Conservation (phyloP, 1,140 invertebrate species). For the Drosophila novamexicana region DNA sequence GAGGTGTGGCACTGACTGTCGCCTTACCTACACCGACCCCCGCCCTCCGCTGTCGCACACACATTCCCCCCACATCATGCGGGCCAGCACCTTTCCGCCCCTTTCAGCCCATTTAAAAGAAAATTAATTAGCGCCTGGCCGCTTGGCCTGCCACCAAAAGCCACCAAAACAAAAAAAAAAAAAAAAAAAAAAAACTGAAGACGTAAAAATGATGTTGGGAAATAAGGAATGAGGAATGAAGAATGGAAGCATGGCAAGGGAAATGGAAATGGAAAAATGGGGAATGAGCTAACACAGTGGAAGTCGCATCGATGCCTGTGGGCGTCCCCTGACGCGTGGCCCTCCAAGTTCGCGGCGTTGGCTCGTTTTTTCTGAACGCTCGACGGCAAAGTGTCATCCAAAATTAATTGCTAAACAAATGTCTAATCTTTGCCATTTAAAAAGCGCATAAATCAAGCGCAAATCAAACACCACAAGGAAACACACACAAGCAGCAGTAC, state of each 20-base stretch:
- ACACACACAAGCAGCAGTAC: not conserved
- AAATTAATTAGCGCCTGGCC: slow-evolving; percentile 77
- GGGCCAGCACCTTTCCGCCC: slow-evolving; percentile 60
- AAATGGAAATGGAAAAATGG: slow-evolving; percentile 9
- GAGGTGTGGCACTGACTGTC: slow-evolving; percentile 67
- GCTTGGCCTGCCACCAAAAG: slow-evolving; percentile 59
- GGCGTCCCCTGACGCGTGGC: slow-evolving; percentile 42
- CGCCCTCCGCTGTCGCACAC: not conserved
- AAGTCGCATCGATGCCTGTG: slow-evolving; percentile 19
- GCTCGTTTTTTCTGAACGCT: slow-evolving; percentile 47
- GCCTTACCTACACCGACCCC: slow-evolving; percentile 9
- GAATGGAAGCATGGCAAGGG: slow-evolving; percentile 17
- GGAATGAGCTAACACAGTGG: not conserved
- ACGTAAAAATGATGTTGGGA: slow-evolving; percentile 31
- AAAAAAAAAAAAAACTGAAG: slow-evolving; percentile 16
- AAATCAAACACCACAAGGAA: slow-evolving; percentile 66
- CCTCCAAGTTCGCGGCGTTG: slow-evolving; percentile 23
- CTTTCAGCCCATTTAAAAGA: slow-evolving; percentile 52
- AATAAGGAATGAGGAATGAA: slow-evolving; percentile 25
- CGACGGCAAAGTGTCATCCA: slow-evolving; percentile 66
- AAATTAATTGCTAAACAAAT: slow-evolving; percentile 82
- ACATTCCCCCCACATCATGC: not conserved
- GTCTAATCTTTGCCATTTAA: slow-evolving; percentile 82
- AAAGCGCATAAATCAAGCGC: slow-evolving; percentile 79
- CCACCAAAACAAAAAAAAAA: slow-evolving; percentile 24